These are phyloP conservation scores for Diloba caeruleocephala DNA, from an alignment of 2,888 invertebrate species.

Conservation along the genomic window DNA sequence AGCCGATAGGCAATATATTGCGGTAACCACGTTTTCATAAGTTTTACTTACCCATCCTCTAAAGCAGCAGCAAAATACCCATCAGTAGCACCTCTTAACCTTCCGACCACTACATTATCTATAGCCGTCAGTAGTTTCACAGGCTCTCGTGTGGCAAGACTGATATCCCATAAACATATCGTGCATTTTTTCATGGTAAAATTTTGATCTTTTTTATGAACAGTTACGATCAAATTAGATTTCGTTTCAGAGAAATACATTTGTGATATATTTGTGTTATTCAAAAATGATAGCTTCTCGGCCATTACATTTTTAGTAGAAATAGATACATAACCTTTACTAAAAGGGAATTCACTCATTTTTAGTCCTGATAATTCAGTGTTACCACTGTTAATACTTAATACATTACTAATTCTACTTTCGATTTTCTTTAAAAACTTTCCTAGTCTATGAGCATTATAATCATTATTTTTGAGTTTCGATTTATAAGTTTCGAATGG, in stretches of 20 bases:
- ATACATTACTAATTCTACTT: slow-evolving; percentile 68
- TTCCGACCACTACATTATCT: slow-evolving; percentile 72
- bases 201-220: slow-evolving; percentile 65
- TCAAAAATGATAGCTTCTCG: slow-evolving; percentile 61
- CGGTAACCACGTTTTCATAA: background rate
- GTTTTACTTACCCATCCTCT: slow-evolving; percentile 74
- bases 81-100: slow-evolving; percentile 71
- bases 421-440: slow-evolving; percentile 78
- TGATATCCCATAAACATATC: slow-evolving; percentile 80
- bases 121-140: slow-evolving; percentile 75
- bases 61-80: slow-evolving; percentile 80
- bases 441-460: slow-evolving; percentile 63
- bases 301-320: slow-evolving; percentile 59
- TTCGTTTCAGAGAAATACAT: slow-evolving; percentile 73
- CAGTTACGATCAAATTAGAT: slow-evolving; percentile 73
- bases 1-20: background rate
- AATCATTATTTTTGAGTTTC: slow-evolving; percentile 72
- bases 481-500: slow-evolving; percentile 72
- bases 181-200: slow-evolving; percentile 60
- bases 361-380: slow-evolving; percentile 62
- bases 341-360: slow-evolving; percentile 72
- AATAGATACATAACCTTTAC: slow-evolving; percentile 72
- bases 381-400: slow-evolving; percentile 69
- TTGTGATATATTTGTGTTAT: slow-evolving; percentile 65
- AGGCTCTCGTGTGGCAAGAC: slow-evolving; percentile 72